These are phyloP conservation scores for Thysanoteuthis rhombus DNA, from an alignment of 2,888 invertebrate species.

Conservation along the genomic window DNA sequence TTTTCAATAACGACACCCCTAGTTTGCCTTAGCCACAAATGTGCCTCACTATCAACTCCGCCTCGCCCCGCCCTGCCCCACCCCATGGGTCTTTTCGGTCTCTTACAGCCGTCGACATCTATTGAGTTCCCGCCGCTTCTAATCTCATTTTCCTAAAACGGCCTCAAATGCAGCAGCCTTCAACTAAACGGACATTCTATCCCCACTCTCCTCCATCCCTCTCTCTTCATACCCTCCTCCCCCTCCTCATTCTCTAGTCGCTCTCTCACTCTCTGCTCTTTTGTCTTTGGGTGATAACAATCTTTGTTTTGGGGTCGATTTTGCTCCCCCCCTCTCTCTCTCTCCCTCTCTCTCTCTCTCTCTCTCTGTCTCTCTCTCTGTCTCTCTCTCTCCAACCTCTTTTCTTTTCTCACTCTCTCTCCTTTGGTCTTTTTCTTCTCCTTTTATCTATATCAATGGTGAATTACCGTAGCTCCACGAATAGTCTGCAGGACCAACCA, in stretches of 20 bases:
- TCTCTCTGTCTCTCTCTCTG: not conserved
- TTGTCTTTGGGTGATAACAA: too few relatives aligned
- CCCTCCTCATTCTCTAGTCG: not conserved
- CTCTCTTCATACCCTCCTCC: not conserved
- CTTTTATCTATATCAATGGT: too few relatives aligned
- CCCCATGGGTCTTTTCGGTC: not conserved
- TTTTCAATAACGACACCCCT: not conserved
- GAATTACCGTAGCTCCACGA: too few relatives aligned
- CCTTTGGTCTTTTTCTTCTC: too few relatives aligned
- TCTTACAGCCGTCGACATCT: not conserved
- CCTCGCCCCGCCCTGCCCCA: not conserved
- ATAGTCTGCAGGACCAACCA: too few relatives aligned
- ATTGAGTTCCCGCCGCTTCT: not conserved
- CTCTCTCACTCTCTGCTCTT: not conserved
- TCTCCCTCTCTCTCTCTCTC: not conserved
- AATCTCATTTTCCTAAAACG: not conserved
- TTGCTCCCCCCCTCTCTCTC: not conserved
- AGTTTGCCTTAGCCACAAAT: not conserved
- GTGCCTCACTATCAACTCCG: not conserved
- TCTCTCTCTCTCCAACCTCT: not conserved
- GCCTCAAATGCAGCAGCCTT: not conserved
- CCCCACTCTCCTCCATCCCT: not conserved
- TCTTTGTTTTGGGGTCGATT: too few relatives aligned
- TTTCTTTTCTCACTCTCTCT: not conserved
- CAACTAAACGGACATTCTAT: not conserved